These are phyloP conservation scores for Acleris emargana DNA, from an alignment of 2,888 invertebrate genomes.

Conservation along the genomic window DNA sequence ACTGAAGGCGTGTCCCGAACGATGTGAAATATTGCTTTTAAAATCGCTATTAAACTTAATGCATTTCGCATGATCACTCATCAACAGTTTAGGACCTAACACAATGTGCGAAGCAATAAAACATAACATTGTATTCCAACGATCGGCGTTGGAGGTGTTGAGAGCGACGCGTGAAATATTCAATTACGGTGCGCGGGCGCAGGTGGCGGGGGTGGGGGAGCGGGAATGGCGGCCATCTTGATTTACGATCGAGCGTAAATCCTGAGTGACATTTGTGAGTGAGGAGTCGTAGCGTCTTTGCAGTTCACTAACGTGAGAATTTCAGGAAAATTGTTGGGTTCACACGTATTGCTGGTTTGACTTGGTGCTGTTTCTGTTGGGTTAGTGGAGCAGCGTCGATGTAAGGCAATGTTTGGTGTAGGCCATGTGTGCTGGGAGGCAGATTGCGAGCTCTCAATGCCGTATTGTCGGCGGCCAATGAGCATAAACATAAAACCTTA, in stretches of 20 bases:
- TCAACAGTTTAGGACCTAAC: conserved; percentile 81
- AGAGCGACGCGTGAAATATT: conserved; percentile 81
- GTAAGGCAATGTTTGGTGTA: conserved; percentile 44
- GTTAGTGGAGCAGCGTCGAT: conserved; percentile 46
- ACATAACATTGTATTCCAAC: conserved; percentile 76
- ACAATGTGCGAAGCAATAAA: conserved; percentile 77
- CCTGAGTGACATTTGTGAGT: conserved; percentile 79
- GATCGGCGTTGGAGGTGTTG: conserved; percentile 74
- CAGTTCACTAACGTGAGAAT: conserved; percentile 59
- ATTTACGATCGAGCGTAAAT: conserved; percentile 81
- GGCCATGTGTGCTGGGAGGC: conserved; percentile 42
- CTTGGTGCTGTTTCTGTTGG: conserved; percentile 41
- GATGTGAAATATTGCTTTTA: conserved; percentile 81
- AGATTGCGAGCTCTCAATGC: conserved; percentile 52
- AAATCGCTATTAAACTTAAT: conserved; percentile 79
- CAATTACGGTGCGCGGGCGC: conserved; percentile 80
- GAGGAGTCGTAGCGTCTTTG: conserved; percentile 56
- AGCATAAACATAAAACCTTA: conserved; percentile 58
- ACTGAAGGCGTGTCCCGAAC: conserved; percentile 72
- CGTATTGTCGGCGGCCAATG: conserved; percentile 52
- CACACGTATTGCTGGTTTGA: conserved; percentile 49
- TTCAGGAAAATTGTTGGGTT: conserved; percentile 64
- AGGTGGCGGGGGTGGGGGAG: conserved; percentile 60
- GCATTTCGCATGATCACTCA: conserved; percentile 79
- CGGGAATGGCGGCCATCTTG: conserved; percentile 75